Evolutionary conservation across 2,888 invertebrate species (phyloP).

Genomic region (Hypena proboscidalis): DNA sequence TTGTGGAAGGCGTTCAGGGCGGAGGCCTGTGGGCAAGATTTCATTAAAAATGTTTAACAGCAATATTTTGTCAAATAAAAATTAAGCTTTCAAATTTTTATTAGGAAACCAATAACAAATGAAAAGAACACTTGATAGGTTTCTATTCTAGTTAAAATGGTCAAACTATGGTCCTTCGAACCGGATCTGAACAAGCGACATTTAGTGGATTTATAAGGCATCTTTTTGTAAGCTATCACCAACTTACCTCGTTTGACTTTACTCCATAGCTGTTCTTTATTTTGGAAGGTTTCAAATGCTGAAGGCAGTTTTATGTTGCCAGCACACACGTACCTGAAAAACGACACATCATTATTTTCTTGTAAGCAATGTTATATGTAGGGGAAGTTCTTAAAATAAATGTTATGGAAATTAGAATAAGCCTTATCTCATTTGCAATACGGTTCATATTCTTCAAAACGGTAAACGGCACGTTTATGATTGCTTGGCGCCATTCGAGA

Average conservation of each 20-base stretch:
- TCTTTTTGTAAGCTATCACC: not conserved
- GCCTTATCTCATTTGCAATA: no score
- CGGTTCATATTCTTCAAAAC: no score
- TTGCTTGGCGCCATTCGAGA: no score
- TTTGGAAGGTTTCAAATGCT: slow-evolving; percentile 93
- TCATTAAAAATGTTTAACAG: no score
- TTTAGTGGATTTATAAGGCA: not conserved
- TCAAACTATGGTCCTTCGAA: no score
- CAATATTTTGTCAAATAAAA: no score
- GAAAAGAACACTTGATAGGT: no score
- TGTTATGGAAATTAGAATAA: no score
- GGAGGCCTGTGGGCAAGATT: slow-evolving; percentile 87
- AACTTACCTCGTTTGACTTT: slow-evolving; percentile 91
- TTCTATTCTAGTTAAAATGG: no score
- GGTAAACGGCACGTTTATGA: no score
- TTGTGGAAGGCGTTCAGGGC: slow-evolving; percentile 91
- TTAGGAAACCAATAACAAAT: not conserved
- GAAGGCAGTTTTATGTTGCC: slow-evolving; percentile 92
- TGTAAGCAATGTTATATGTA: not conserved
- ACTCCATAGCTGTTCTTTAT: slow-evolving; percentile 94
- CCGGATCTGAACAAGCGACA: not conserved
- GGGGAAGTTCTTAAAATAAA: no score
- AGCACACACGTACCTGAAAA: slow-evolving; percentile 90
- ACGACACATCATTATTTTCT: not conserved
- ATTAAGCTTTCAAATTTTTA: no score